Conservation (phyloP, 2,113 vertebrate species). For the Cinclus mexicanus region DNA sequence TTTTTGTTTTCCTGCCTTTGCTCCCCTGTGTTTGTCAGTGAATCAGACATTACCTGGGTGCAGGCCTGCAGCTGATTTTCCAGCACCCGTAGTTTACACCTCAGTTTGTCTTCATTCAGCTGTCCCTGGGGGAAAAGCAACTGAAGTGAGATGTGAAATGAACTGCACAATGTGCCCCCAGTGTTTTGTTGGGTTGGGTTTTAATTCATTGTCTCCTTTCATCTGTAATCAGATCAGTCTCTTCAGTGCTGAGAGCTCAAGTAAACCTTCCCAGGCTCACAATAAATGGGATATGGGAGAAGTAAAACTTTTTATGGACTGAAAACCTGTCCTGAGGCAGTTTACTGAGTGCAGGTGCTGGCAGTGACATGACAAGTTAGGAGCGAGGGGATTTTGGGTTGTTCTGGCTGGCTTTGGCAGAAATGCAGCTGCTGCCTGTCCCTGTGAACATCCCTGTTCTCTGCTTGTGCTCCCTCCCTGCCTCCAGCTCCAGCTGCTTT, state of each 20-base stretch:
- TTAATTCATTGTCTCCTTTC: background rate
- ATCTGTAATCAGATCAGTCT: background rate
- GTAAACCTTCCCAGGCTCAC: accelerated
- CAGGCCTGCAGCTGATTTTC: conserved; percentile 89
- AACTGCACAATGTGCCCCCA: background rate
- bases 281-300: background rate
- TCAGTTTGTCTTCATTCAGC: conserved; percentile 89
- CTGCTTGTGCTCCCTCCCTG: background rate
- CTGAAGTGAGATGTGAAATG: background rate
- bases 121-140: conserved; percentile 77
- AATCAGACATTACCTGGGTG: conserved; percentile 81
- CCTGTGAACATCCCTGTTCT: accelerated
- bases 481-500: background rate
- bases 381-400: background rate
- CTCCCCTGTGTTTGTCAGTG: background rate
- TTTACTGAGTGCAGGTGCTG: background rate
- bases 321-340: background rate
- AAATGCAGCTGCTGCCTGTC: background rate
- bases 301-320: background rate
- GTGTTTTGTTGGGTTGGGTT: background rate
- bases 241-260: background rate
- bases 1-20: background rate
- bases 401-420: background rate
- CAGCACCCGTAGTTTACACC: conserved; percentile 82
- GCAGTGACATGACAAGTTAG: background rate